Evolutionary conservation across 2,797 vertebrate species (phyloP).

Genomic region (Allobates femoralis): DNA sequence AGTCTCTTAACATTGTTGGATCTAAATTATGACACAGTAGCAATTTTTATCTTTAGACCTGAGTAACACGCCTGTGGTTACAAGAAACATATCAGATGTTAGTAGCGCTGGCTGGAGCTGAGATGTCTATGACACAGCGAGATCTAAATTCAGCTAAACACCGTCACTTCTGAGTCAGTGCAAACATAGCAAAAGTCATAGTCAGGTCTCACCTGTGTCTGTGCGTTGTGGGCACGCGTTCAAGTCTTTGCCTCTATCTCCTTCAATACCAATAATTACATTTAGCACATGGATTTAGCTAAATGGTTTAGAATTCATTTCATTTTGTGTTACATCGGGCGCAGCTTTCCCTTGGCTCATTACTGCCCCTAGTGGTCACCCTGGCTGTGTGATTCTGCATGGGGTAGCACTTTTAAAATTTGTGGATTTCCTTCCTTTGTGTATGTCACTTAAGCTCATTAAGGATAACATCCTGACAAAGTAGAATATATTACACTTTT

Average conservation of each 20-base stretch:
- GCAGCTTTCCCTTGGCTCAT: too few relatives aligned
- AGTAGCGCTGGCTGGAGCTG: background rate
- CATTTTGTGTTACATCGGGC: too few relatives aligned
- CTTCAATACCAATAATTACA: background rate
- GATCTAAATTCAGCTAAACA: background rate
- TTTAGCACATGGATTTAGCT: background rate
- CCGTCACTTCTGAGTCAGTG: slow-evolving; percentile 1
- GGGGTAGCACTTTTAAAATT: too few relatives aligned
- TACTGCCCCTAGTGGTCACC: too few relatives aligned
- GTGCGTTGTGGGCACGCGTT: background rate
- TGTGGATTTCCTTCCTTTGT: too few relatives aligned
- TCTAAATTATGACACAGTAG: background rate
- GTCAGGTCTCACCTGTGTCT: background rate
- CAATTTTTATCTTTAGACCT: slow-evolving; percentile 46
- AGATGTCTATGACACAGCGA: slow-evolving; percentile 36
- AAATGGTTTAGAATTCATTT: too few relatives aligned
- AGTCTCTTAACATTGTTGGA: background rate
- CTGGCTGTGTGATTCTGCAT: too few relatives aligned
- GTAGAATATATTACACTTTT: too few relatives aligned
- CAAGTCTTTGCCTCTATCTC: background rate
- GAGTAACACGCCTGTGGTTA: slow-evolving; percentile 18
- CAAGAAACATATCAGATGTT: slow-evolving; percentile 1
- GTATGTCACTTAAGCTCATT: too few relatives aligned
- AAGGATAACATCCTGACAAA: too few relatives aligned
- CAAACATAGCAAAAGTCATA: background rate